Percentiles rank a stretch among this genome's conserved stretches.
Conservation (phyloP, 92 coral and sea anemone genomes). For the Metridium senile region DNA sequence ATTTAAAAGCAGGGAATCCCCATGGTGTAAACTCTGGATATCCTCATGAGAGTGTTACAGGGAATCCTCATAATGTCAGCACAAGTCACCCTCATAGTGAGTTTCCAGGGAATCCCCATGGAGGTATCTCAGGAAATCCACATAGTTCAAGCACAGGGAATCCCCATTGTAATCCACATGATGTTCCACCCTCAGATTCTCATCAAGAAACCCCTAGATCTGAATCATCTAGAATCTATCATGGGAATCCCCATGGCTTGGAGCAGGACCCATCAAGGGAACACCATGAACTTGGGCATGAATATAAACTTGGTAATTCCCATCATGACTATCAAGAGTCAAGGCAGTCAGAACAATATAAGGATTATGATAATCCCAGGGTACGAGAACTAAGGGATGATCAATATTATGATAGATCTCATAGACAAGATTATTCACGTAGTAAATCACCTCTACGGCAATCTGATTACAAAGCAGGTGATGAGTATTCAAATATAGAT, state of each 20-base stretch:
- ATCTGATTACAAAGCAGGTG: neutral
- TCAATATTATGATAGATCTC: neutral
- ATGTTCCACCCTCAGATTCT: neutral
- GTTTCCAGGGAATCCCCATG: neutral
- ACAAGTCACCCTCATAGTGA: neutral
- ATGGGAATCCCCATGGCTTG: conserved; percentile 7
- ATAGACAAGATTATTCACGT: neutral
- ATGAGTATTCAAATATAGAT: conserved; percentile 3
- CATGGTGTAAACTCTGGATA: neutral
- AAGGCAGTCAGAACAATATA: neutral
- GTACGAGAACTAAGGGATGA: conserved; percentile 20
- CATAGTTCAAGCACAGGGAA: neutral
- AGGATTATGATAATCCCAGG: conserved; percentile 17
- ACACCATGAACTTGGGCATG: no score
- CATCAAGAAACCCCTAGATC: neutral
- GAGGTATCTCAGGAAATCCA: neutral
- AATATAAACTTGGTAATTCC: neutral
- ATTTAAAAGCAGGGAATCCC: neutral
- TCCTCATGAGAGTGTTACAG: neutral
- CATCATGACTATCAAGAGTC: neutral
- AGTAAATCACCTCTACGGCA: conserved; percentile 2
- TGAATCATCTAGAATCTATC: neutral
- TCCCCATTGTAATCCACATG: neutral
- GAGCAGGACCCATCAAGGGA: neutral
- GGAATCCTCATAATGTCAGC: conserved; percentile 2